These are phyloP conservation scores for Synanthedon myopaeformis DNA, from an alignment of 2,888 invertebrate genomes.

Conservation along the genomic window DNA sequence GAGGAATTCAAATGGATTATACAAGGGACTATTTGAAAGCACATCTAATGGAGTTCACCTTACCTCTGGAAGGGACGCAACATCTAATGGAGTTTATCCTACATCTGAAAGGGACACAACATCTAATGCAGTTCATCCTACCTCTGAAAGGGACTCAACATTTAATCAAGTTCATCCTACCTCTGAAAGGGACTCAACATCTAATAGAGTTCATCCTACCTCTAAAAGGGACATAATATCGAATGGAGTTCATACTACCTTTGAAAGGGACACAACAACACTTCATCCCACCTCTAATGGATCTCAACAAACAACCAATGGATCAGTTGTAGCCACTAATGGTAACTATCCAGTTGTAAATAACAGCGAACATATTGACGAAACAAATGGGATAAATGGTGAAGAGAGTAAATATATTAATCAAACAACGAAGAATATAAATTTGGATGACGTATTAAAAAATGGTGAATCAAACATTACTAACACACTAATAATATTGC, in stretches of 20 bases:
- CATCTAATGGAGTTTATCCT: slow-evolving; percentile 17
- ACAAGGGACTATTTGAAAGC: slow-evolving; percentile 29
- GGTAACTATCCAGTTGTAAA: slow-evolving; percentile 9
- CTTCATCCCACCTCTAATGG: slow-evolving; percentile 8
- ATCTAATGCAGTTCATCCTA: slow-evolving; percentile 16
- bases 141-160: slow-evolving; percentile 4
- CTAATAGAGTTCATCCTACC: slow-evolving; percentile 16
- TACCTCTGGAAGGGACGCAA: slow-evolving; percentile 3
- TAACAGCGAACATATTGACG: slow-evolving; percentile 20
- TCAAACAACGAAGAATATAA: slow-evolving; percentile 25
- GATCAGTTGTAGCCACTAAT: slow-evolving; percentile 13
- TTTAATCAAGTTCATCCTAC: slow-evolving; percentile 16
- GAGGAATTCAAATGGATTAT: slow-evolving; percentile 35
- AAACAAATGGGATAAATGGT: slow-evolving; percentile 26
- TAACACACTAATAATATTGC: slow-evolving; percentile 44
- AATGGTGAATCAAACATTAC: slow-evolving; percentile 56
- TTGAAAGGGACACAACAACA: slow-evolving; percentile 6
- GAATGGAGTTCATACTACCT: slow-evolving; percentile 15
- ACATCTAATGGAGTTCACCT: slow-evolving; percentile 18
- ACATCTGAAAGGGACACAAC: slow-evolving; percentile 4
- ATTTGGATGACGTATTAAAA: slow-evolving; percentile 42
- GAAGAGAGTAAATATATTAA: slow-evolving; percentile 29
- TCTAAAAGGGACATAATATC: slow-evolving; percentile 6
- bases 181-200: slow-evolving; percentile 5
- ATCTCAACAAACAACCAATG: not conserved